Evolutionary conservation across 1,140 invertebrate species (phyloP).

Genomic region (Apis mellifera): DNA sequence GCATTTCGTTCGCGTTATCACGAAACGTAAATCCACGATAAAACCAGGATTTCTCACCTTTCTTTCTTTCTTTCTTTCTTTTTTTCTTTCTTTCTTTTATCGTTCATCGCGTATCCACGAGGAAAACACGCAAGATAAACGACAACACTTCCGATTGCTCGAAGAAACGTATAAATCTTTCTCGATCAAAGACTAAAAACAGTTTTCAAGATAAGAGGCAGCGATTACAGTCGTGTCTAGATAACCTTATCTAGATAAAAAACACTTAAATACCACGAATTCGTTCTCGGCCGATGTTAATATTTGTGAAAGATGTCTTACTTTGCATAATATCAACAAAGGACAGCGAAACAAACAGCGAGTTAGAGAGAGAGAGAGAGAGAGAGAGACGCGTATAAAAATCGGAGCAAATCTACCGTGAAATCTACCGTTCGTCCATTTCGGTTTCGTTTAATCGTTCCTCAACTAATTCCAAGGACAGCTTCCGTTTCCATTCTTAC

Average conservation of each 20-base stretch:
- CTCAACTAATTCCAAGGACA: neutral
- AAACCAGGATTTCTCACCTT: neutral
- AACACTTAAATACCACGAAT: neutral
- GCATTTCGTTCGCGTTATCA: neutral
- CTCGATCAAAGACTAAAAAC: neutral
- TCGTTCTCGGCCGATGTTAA: neutral
- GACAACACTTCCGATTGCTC: neutral
- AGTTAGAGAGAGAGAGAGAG: no score
- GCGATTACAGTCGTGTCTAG: neutral
- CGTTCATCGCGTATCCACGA: neutral
- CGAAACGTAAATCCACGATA: neutral
- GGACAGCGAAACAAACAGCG: neutral
- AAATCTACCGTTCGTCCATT: neutral
- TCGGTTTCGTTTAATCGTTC: neutral
- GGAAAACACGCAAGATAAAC: neutral
- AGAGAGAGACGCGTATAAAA: neutral
- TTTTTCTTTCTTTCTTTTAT: neutral
- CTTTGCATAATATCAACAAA: neutral
- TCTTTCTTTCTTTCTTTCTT: neutral
- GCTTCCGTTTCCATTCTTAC: neutral
- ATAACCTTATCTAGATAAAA: neutral
- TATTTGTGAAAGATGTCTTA: neutral
- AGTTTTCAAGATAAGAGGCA: neutral
- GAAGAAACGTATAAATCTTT: neutral
- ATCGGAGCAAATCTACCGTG: neutral